These are phyloP conservation scores for Cyprinodon tularosa DNA, from an alignment of 2,113 vertebrate species.

Conservation along the genomic window DNA sequence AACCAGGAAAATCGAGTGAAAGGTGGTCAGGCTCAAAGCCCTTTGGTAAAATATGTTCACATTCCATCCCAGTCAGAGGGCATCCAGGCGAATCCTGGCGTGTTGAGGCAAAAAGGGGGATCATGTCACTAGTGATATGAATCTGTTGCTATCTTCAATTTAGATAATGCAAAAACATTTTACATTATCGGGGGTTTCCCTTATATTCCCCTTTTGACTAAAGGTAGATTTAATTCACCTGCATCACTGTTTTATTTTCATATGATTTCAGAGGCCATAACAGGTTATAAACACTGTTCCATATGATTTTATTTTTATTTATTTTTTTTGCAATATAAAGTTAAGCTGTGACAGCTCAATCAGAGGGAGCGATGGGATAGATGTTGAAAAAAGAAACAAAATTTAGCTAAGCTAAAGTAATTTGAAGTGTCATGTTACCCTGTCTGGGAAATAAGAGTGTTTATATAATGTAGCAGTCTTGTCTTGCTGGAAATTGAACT, in stretches of 20 bases:
- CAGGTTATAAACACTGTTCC: conserved; percentile 69
- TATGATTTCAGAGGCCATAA: conserved; percentile 36
- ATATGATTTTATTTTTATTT: conserved; percentile 74
- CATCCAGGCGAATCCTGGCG: conserved; percentile 75
- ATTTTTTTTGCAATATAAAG: conserved; percentile 76
- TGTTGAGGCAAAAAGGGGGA: conserved; percentile 61
- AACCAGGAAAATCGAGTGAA: conserved; percentile 54
- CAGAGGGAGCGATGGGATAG: conserved; percentile 18
- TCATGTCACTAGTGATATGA: conserved; percentile 14
- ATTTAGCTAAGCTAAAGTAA: conserved; percentile 26
- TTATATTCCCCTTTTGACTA: neutral
- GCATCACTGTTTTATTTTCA: conserved; percentile 42
- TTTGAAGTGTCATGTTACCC: conserved; percentile 69
- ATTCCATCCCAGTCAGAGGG: conserved; percentile 79
- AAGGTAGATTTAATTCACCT: neutral
- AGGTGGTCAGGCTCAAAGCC: conserved; percentile 74
- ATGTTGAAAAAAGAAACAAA: neutral
- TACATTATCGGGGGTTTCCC: conserved; percentile 4
- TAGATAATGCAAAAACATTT: neutral
- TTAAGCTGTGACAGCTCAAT: conserved; percentile 67
- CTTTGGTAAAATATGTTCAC: conserved; percentile 72
- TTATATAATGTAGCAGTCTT: conserved; percentile 65
- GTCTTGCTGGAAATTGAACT: conserved; percentile 44
- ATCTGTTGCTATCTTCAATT: neutral
- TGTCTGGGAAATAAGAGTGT: conserved; percentile 40